These are phyloP conservation scores for Drosophila jambulina DNA, from an alignment of 1,140 invertebrate species.

Conservation along the genomic window DNA sequence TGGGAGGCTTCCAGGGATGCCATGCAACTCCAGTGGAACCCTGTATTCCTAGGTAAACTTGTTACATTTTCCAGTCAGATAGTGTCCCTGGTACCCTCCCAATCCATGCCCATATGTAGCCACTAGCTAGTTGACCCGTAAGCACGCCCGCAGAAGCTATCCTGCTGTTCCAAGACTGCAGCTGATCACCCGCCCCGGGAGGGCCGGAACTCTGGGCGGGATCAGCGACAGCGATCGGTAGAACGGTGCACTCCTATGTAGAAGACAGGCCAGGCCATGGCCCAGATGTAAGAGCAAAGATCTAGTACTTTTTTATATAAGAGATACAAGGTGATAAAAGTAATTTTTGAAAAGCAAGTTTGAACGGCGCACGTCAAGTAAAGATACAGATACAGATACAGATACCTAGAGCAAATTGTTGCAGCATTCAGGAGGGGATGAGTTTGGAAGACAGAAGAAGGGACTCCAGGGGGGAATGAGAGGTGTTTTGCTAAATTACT, in stretches of 20 bases:
- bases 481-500: conserved; percentile 11
- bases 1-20: neutral
- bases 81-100: neutral
- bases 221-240: conserved; percentile 5
- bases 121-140: conserved; percentile 43
- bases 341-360: conserved; percentile 48
- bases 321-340: conserved; percentile 54
- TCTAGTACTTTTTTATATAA: conserved; percentile 57
- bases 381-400: conserved; percentile 27
- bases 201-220: conserved; percentile 3
- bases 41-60: too few species aligned
- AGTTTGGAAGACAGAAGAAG: neutral
- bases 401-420: conserved; percentile 55
- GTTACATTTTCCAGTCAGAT: neutral
- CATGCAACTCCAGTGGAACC: neutral
- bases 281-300: conserved; percentile 25
- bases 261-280: conserved; percentile 31
- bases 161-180: conserved; percentile 43
- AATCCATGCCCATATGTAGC: neutral
- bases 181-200: conserved; percentile 6
- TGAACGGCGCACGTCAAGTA: conserved; percentile 37
- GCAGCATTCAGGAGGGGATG: conserved; percentile 6
- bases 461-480: conserved; percentile 5
- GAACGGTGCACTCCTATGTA: conserved; percentile 38
- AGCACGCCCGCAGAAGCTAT: conserved; percentile 32